Evolutionary conservation across 2,888 invertebrate species (phyloP), one percentile per base, ranked within the genome.

Genomic region (Drosophila picticornis): DNA sequence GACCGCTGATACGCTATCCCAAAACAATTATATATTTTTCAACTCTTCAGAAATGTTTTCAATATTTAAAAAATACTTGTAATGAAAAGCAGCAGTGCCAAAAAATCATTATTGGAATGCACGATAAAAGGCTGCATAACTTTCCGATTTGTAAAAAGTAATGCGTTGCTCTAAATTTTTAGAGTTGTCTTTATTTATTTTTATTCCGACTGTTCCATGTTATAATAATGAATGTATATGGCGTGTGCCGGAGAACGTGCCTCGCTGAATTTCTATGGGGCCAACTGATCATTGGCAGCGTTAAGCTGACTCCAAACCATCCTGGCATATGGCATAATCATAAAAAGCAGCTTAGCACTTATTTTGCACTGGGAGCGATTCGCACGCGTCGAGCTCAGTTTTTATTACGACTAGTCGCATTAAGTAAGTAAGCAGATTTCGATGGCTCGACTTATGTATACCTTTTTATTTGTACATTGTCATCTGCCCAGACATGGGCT

Each of bases 301-400:
- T 16, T 51, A 46, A 58, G 2, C 25, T 34, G 22, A 11, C 51
- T 16, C n/a, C 6, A 58, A 63, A 31, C 59, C 46, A 46, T 46
- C 25, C 46, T 46, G 50, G 62, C 71, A 76, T 70, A 72, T 68
- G 67, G 67, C 88, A 78, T 80, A 80, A 88, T 70, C 82, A 80
- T 88, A 83, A 88, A 88, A 82, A 74, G 68, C 73, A 70, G 76
- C 83, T 85, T 83, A 82, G 83, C 78, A 75, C 75, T 83, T 60
- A 78, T 63, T 80, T 85, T 64, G 58, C 71, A 66, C 48, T 34
- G 57, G 16, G 58, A 57, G 69, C 43, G 69, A 62, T 53, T 58
- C 61, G 65, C 56, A 58, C 56, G 46, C 46, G 46, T 16, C 25
- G 46, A 16, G 46, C 46, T 25, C 9, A 16, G 25, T 46, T 78